Conservation (phyloP, 2,113 vertebrate genomes). For the Gallinago jamesoni region DNA sequence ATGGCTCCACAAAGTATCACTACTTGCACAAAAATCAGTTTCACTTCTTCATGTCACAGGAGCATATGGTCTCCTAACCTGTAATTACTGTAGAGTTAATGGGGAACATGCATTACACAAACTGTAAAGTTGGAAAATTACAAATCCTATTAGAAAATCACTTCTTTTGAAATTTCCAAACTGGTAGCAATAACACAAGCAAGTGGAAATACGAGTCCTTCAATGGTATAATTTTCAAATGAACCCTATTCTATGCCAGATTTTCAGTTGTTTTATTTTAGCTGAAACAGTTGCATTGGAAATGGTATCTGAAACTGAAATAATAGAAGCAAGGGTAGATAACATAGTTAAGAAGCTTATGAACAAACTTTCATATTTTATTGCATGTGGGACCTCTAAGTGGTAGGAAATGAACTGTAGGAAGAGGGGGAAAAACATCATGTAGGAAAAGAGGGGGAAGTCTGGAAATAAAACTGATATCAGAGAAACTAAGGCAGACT, state of each 20-base stretch:
- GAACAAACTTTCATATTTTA: neutral
- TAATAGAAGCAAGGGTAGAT: neutral
- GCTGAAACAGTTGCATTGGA: neutral
- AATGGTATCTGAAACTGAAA: neutral
- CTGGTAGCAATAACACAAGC: neutral
- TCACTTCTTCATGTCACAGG: neutral
- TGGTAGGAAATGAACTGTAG: neutral
- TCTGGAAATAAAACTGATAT: neutral
- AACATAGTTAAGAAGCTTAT: neutral
- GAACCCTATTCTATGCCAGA: neutral
- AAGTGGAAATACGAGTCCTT: neutral
- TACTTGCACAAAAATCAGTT: neutral
- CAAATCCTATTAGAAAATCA: neutral
- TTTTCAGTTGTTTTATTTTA: neutral
- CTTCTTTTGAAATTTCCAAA: neutral
- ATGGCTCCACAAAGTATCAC: neutral
- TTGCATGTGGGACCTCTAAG: neutral
- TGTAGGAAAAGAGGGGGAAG: neutral
- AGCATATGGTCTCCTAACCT: neutral
- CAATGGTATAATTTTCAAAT: neutral
- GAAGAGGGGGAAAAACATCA: neutral
- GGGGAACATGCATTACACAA: neutral
- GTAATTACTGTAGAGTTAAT: neutral
- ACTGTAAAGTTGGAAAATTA: neutral
- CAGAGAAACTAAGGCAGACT: neutral